Conservation (phyloP, 2,888 invertebrate species). For the Gymnocheta viridis region DNA sequence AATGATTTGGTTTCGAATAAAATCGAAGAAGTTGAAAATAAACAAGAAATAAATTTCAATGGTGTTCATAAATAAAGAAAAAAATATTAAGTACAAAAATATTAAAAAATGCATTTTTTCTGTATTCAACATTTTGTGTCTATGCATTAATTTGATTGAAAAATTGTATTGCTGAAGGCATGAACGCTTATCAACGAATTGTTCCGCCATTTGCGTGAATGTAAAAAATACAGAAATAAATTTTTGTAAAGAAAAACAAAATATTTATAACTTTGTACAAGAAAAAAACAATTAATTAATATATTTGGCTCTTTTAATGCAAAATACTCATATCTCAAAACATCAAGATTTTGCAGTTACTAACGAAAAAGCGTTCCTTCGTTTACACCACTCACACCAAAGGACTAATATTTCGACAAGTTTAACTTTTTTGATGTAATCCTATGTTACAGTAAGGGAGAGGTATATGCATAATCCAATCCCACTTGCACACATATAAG, state of each 20-base stretch:
- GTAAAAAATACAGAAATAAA: slow-evolving; percentile 31
- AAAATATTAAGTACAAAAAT: neutral
- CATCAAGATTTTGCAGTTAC: too few relatives aligned
- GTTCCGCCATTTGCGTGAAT: slow-evolving; percentile 12
- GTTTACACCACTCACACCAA: too few relatives aligned
- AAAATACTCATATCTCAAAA: too few relatives aligned
- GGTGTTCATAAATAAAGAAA: neutral
- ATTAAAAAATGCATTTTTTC: neutral
- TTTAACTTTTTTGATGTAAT: too few relatives aligned
- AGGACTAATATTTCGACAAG: too few relatives aligned
- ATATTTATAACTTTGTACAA: slow-evolving; percentile 1
- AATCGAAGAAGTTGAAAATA: slow-evolving; percentile 2
- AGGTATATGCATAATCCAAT: too few relatives aligned
- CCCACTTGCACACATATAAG: too few relatives aligned
- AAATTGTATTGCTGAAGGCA: neutral
- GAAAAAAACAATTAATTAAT: too few relatives aligned
- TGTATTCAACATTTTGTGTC: neutral
- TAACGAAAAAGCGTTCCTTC: too few relatives aligned
- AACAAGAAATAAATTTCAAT: slow-evolving; percentile 2
- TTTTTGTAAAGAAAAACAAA: slow-evolving; percentile 32
- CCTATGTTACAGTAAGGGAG: too few relatives aligned
- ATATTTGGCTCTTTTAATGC: too few relatives aligned
- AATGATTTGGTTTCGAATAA: slow-evolving; percentile 6
- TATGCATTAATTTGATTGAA: slow-evolving; percentile 17
- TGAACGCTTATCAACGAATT: neutral